Evolutionary conservation across 2,797 vertebrate genomes (phyloP), one percentile per base, ranked within the genome.

Genomic region (Siniperca scherzeri): DNA sequence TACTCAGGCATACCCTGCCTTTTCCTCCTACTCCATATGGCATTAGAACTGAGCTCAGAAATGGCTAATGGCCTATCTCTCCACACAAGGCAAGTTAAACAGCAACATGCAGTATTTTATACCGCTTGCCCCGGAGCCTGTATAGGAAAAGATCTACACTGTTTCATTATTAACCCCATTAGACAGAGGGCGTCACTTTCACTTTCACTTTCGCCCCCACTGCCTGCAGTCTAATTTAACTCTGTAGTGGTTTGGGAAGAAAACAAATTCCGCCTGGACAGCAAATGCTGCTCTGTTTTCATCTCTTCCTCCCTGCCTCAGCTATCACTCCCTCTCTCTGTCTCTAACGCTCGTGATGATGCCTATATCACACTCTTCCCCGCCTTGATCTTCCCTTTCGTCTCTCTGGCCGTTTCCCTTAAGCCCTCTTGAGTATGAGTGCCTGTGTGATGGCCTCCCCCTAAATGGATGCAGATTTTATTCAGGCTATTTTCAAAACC

Each of bases 391-490:
- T 48, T 64, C 53, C 56, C 68, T 74, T 53, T 69, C 11, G 5
- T 78, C 77, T 81, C 70, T 74, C 74, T 75, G 74, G 76, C 85
- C 82, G 88, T 89, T 92, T 78, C 71, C 80, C 82, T 86, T 88
- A 90, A 92, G 70, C 84, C 82, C 83, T 88, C 74, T 83, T 50
- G 68, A 87, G 60, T 78, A 44, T 66, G 77, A 93, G 87, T 82
- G 86, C 78, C 74, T 73, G 76, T 52, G 83, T 87, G 82, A 92
- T 87, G 88, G 86, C 89, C 83, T 81, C 78, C 38, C 53, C 36
- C 65, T 90, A 92, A 96, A 93, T 11, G 52, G 67, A 95, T 96
- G 94, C 91, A 93, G 93, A 95, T 96, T 95, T 95, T 93, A 95
- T 95, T 94, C 95, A 91, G 80, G 88, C 91, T 90, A 92, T 95